phyloP scores from a whole-genome alignment of 2,888 invertebrate genomes.

The Myathropa florea region DNA sequence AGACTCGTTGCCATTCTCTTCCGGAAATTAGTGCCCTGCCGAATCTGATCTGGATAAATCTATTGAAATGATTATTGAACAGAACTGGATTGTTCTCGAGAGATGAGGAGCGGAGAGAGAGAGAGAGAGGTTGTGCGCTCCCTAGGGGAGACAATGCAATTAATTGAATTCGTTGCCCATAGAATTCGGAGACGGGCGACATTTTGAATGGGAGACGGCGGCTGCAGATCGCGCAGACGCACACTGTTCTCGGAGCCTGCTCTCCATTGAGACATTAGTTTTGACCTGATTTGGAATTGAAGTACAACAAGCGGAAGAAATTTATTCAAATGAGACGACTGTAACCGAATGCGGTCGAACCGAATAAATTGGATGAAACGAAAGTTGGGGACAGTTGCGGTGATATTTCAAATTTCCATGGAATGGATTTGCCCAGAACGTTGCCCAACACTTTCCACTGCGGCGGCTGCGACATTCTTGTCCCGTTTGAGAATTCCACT shows the following conservation, averaged over 20 bases:
- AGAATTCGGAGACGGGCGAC: constrained; percentile 22
- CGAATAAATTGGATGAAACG: not conserved
- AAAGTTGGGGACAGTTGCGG: not conserved
- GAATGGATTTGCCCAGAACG: too few relatives aligned
- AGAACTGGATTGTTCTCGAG: constrained; percentile 31
- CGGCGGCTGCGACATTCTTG: too few relatives aligned
- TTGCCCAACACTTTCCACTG: too few relatives aligned
- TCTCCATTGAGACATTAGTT: constrained; percentile 54
- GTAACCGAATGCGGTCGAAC: not conserved
- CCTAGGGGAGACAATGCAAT: constrained; percentile 60
- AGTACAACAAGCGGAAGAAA: constrained; percentile 36
- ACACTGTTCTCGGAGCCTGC: constrained; percentile 14
- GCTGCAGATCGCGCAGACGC: constrained; percentile 17
- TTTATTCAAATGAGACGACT: constrained; percentile 50
- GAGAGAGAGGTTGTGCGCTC: not conserved
- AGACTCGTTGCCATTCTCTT: constrained; percentile 46
- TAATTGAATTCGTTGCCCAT: constrained; percentile 44
- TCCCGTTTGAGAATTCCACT: not conserved
- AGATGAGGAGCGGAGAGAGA: not conserved
- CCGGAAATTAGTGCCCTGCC: constrained; percentile 43
- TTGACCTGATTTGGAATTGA: constrained; percentile 62
- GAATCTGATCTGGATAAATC: constrained; percentile 54
- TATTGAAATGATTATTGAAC: constrained; percentile 39
- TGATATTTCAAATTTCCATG: too few relatives aligned
- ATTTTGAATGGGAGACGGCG: not conserved